Base-by-base conservation (phyloP, 2,888 invertebrate genomes). In the Agrypnus murinus region DNA sequence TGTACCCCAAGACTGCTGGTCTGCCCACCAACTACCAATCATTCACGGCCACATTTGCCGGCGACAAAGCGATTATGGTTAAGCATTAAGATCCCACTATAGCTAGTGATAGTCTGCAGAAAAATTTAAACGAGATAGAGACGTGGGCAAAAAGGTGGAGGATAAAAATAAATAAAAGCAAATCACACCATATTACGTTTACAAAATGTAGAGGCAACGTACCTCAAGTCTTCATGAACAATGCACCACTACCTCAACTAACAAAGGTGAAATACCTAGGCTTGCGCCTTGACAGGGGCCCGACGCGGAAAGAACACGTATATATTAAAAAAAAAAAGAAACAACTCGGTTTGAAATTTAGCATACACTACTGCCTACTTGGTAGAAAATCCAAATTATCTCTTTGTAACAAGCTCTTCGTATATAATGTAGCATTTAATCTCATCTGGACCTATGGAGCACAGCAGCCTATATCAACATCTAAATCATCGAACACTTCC, bases 341-440 rank as follows among this genome's bases (percentile, higher is more conserved):
- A 36, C 63, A 63, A 63, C 63, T 63, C 6, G 50, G 38, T 36
- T 12, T 25, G 14, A 63, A 36, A 10, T n/a, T 50, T 34, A 48
- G 19, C 19, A 50, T 53, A 50, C 25, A 15, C 43, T 65, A 57
- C 17, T 65, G 43, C 58, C 38, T 65, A 6, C 31, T 65, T 8
- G 55, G 65, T 2, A 40, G 15, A 58, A 65, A 58, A n/a, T 65
- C 58, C 10, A 31, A 43, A 40, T 19, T 65, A 36, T 43, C 65
- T 4, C 53, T 65, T 1, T 15, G 10, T 10, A 65, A 65, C 36
- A 65, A 55, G n/a, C 38, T 63, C 4, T 34, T 55, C 2, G 45
- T 55, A 2, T 65, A 55, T 36, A n/a, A n/a, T n/a, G n/a, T n/a
- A n/a, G n/a, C n/a, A n/a, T n/a, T n/a, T n/a, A n/a, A n/a, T n/a